Evolutionary conservation across 2,888 invertebrate species (phyloP).

Genomic region (Scrobipalpa atriplicella): DNA sequence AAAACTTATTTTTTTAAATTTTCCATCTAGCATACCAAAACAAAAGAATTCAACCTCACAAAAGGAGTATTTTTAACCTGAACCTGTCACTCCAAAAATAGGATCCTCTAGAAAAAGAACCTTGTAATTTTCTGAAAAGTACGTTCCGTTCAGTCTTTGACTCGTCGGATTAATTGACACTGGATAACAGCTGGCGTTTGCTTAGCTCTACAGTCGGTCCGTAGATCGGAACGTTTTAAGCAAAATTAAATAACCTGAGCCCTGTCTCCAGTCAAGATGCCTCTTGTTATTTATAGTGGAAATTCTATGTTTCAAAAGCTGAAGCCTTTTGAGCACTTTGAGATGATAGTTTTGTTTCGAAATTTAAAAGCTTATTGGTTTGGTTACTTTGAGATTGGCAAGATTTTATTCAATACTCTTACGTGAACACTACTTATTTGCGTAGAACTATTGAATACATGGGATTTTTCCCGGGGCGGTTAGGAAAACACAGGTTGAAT

Average conservation of each 20-base stretch:
- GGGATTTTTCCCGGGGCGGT: no score
- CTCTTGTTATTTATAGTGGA: conserved; percentile 20
- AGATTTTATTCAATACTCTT: neutral
- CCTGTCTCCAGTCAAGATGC: conserved; percentile 17
- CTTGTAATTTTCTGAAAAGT: conserved; percentile 11
- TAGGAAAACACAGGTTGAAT: no score
- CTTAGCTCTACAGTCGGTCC: conserved; percentile 51
- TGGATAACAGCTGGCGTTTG: conserved; percentile 62
- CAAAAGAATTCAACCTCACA: neutral
- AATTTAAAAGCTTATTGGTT: conserved; percentile 2
- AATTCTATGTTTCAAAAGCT: conserved; percentile 12
- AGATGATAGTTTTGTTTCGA: conserved; percentile 7
- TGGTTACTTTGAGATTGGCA: neutral
- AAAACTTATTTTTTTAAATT: no score
- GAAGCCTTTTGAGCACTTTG: neutral
- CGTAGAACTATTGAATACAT: no score
- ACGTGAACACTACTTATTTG: no score
- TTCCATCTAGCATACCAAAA: no score
- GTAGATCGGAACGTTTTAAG: conserved; percentile 40
- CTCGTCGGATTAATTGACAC: conserved; percentile 53
- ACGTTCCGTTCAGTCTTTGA: conserved; percentile 35
- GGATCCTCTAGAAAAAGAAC: neutral
- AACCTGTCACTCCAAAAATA: neutral
- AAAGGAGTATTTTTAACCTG: neutral
- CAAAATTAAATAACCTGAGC: conserved; percentile 47